phyloP scores from a whole-genome alignment of 2,888 invertebrate genomes.

The Cabera pusaria region DNA sequence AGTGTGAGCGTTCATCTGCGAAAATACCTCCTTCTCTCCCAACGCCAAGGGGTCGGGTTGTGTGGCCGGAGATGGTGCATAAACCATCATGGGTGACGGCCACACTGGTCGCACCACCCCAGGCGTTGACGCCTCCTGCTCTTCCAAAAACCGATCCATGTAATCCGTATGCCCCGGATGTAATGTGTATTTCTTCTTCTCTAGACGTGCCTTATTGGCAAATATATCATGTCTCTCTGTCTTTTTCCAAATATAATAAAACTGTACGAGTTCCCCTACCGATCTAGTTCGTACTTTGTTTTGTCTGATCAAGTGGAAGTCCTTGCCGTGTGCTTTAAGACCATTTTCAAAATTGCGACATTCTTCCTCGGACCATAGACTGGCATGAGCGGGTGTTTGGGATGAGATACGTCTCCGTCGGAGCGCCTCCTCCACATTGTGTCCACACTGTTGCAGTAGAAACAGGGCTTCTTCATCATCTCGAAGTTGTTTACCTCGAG shows the following conservation, averaged over 20 bases:
- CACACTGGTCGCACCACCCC: conserved; percentile 81
- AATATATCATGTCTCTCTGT: conserved; percentile 97
- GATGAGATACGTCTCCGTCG: conserved; percentile 90
- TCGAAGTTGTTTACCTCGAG: conserved; percentile 89
- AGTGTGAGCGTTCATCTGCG: conserved; percentile 67
- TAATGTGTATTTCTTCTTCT: conserved; percentile 95
- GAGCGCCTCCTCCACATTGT: conserved; percentile 96
- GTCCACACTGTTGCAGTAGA: conserved; percentile 95
- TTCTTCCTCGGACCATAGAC: conserved; percentile 98
- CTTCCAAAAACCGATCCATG: conserved; percentile 96
- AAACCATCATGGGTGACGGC: conserved; percentile 85
- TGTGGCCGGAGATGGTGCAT: conserved; percentile 65
- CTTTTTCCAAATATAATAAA: conserved; percentile 99
- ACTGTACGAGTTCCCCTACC: conserved; percentile 98
- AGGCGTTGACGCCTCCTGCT: conserved; percentile 90
- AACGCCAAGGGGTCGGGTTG: conserved; percentile 75
- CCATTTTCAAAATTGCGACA: conserved; percentile 98
- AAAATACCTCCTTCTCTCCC: conserved; percentile 78
- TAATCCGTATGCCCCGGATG: conserved; percentile 97
- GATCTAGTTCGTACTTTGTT: conserved; percentile 97
- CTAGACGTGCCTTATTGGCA: conserved; percentile 93
- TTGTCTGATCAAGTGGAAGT: conserved; percentile 96
- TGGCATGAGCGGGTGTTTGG: conserved; percentile 87
- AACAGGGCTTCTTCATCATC: conserved; percentile 96
- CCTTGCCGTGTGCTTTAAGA: conserved; percentile 96